A percentile compares a stretch with the other conserved stretches of the same genome.
Conservation (phyloP, 2,888 invertebrate genomes). For the Cheilosia grossa region DNA sequence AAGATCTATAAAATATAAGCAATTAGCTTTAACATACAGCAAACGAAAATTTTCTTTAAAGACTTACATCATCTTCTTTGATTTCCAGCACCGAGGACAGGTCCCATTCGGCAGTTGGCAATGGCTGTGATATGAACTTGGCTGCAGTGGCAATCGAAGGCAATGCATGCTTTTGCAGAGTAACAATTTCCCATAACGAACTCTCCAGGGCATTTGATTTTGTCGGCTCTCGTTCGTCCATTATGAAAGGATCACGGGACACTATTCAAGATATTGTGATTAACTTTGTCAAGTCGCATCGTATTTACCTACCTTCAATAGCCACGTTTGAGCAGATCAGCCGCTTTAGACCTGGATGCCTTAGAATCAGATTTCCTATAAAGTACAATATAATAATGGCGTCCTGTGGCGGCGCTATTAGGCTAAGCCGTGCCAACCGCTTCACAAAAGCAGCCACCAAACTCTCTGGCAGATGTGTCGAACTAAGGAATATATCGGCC, state of each 20-base stretch:
- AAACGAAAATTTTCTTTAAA: not conserved
- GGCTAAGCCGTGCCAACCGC: conserved; percentile 91
- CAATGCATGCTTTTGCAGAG: conserved; percentile 89
- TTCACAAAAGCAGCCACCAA: conserved; percentile 97
- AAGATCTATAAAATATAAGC: conserved; percentile 85
- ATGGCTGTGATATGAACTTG: conserved; percentile 87
- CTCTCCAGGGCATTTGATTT: conserved; percentile 93
- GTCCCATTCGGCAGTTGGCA: conserved; percentile 89
- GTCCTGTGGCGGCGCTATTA: conserved; percentile 92
- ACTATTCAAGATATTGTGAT: conserved; percentile 63
- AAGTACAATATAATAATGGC: conserved; percentile 90
- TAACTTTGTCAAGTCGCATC: not conserved
- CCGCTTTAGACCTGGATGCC: conserved; percentile 92
- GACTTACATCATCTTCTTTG: conserved; percentile 86
- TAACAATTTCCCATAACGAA: conserved; percentile 95
- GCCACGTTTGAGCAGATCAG: conserved; percentile 85
- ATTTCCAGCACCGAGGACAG: conserved; percentile 87
- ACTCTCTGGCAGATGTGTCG: conserved; percentile 95
- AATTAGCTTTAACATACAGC: not conserved
- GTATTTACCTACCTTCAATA: conserved; percentile 79
- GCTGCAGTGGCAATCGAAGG: conserved; percentile 90
- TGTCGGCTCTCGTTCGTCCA: conserved; percentile 91
- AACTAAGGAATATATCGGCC: conserved; percentile 95
- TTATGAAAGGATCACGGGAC: conserved; percentile 91
- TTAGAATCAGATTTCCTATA: conserved; percentile 91